Percentiles rank a stretch among this genome's conserved stretches.
Conservation (phyloP, 2,113 vertebrate species). For the Semicossyphus pulcher region DNA sequence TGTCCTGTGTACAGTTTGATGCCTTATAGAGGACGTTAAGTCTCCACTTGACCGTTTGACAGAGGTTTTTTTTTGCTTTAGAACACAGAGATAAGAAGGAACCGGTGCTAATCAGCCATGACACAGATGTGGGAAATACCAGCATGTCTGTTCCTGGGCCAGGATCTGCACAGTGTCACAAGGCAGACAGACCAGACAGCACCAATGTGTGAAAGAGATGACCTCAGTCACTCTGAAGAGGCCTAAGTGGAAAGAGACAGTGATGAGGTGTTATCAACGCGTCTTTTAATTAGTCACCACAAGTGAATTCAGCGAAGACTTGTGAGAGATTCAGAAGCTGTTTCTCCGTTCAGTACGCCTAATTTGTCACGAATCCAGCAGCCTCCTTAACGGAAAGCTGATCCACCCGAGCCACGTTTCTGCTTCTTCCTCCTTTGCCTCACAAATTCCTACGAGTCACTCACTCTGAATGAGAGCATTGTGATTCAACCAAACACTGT, state of each 20-base stretch:
- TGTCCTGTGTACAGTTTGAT: not conserved
- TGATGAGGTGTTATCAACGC: constrained; percentile 16
- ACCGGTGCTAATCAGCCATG: constrained; percentile 63
- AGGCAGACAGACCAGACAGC: constrained; percentile 55
- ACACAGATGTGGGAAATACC: constrained; percentile 65
- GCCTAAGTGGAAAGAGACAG: constrained; percentile 33
- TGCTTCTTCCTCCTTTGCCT: constrained; percentile 64
- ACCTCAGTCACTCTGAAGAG: constrained; percentile 61
- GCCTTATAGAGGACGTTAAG: not conserved
- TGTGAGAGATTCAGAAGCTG: constrained; percentile 37
- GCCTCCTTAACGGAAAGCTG: constrained; percentile 53
- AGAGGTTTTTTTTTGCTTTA: constrained; percentile 15
- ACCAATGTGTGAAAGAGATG: constrained; percentile 71
- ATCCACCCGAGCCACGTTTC: constrained; percentile 70
- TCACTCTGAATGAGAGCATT: constrained; percentile 81
- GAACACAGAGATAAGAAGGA: constrained; percentile 67
- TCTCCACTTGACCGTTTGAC: constrained; percentile 18
- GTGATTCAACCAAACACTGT: constrained; percentile 69
- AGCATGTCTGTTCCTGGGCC: constrained; percentile 48
- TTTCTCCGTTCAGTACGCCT: constrained; percentile 23
- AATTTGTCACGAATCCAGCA: constrained; percentile 48
- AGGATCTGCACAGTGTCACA: constrained; percentile 71
- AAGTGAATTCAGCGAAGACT: constrained; percentile 11
- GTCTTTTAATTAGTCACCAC: constrained; percentile 47
- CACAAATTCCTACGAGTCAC: constrained; percentile 78